These are phyloP conservation scores for Corythoichthys haematopterus DNA, from an alignment of 2,113 vertebrate species.

Conservation along the genomic window DNA sequence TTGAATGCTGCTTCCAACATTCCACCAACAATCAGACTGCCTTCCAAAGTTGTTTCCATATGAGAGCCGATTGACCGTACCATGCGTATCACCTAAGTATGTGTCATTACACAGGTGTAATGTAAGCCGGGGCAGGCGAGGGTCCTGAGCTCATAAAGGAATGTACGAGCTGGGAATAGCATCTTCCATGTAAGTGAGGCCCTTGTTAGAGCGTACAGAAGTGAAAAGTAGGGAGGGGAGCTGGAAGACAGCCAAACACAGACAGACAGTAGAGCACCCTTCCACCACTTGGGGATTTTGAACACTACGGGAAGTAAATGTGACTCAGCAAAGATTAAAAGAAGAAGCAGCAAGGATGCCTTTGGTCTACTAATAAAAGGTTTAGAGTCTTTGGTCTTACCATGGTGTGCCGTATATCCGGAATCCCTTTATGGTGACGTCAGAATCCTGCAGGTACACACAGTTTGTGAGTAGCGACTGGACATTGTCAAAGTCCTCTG, in stretches of 20 bases:
- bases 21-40: neutral
- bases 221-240: slow-evolving; percentile 14
- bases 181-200: slow-evolving; percentile 33
- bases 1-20: slow-evolving; percentile 8
- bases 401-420: slow-evolving; percentile 95
- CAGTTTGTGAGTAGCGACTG: slow-evolving; percentile 97
- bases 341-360: neutral
- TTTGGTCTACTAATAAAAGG: neutral
- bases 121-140: slow-evolving; percentile 36
- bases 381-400: slow-evolving; percentile 67
- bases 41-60: slow-evolving; percentile 19
- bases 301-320: slow-evolving; percentile 7
- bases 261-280: slow-evolving; percentile 25
- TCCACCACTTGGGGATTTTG: slow-evolving; percentile 28
- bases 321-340: slow-evolving; percentile 12
- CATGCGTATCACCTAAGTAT: slow-evolving; percentile 64
- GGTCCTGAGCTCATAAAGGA: slow-evolving; percentile 52
- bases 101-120: slow-evolving; percentile 64
- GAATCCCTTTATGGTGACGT: slow-evolving; percentile 97
- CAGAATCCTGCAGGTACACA: slow-evolving; percentile 98
- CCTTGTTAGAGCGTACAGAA: slow-evolving; percentile 20
- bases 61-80: slow-evolving; percentile 52
- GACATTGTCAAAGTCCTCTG: slow-evolving; percentile 99
- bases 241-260: slow-evolving; percentile 42
- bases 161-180: slow-evolving; percentile 47